Conservation (phyloP, 2,888 invertebrate genomes). For the Hypselothyrea guttata region DNA sequence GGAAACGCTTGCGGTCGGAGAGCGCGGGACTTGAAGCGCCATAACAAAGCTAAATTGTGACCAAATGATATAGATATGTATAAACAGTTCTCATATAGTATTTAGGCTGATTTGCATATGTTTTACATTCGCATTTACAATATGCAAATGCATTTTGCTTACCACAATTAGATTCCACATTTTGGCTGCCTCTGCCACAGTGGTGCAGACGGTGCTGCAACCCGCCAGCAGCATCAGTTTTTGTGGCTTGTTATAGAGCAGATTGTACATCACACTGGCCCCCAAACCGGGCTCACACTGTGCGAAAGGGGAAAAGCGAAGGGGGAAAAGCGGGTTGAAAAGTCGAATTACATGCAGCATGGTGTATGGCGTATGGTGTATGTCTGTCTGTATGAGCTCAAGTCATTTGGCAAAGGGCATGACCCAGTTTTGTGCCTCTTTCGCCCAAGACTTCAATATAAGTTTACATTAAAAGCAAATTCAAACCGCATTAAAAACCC, state of each 20-base stretch:
- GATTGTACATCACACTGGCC: constrained; percentile 98
- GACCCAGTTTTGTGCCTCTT: constrained; percentile 46
- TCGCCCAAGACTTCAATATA: constrained; percentile 16
- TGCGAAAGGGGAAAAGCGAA: constrained; percentile 50
- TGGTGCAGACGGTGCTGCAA: constrained; percentile 99
- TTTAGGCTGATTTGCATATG: background rate
- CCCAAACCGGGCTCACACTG: constrained; percentile 99
- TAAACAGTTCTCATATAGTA: background rate
- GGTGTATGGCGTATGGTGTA: too few species aligned
- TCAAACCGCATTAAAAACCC: constrained; percentile 12
- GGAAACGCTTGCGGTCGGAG: constrained; percentile 97
- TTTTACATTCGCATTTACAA: constrained; percentile 4
- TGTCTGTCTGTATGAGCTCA: constrained; percentile 10
- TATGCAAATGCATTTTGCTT: constrained; percentile 80
- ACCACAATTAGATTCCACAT: constrained; percentile 99
- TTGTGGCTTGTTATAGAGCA: constrained; percentile 96
- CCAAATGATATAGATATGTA: constrained; percentile 1
- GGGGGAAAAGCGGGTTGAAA: constrained; percentile 12
- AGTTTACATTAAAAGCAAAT: constrained; percentile 37
- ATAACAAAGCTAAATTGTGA: constrained; percentile 91
- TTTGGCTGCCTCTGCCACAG: constrained; percentile 99
- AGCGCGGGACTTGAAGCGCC: constrained; percentile 99
- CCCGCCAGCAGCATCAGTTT: constrained; percentile 97
- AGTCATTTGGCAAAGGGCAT: constrained; percentile 45
- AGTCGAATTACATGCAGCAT: constrained; percentile 37